These are phyloP conservation scores for Drosophila arizonae DNA, from an alignment of 1,140 invertebrate species.

Conservation along the genomic window DNA sequence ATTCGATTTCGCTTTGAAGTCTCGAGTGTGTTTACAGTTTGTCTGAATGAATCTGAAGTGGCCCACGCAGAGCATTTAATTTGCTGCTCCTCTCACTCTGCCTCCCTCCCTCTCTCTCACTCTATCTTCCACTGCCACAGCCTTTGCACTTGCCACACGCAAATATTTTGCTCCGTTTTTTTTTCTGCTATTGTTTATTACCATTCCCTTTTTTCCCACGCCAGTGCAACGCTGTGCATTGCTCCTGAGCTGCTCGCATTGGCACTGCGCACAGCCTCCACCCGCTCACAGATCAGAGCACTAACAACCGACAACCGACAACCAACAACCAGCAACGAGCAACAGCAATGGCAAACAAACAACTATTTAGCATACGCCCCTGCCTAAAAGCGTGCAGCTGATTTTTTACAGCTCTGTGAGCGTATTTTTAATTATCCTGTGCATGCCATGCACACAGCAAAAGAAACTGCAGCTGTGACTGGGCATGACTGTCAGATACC, in stretches of 20 bases:
- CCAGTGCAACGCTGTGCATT: neutral
- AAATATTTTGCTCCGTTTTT: conserved; percentile 6
- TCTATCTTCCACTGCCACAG: neutral
- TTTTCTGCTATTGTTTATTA: conserved; percentile 3
- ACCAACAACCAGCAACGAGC: neutral
- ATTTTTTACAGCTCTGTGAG: conserved; percentile 46
- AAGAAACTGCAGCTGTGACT: neutral
- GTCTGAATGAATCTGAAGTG: neutral
- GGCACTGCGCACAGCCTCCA: conserved; percentile 1
- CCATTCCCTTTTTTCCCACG: conserved; percentile 1
- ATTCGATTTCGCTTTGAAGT: conserved; percentile 6
- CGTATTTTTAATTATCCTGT: conserved; percentile 62
- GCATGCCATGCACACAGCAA: conserved; percentile 30
- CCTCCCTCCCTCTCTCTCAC: neutral
- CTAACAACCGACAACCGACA: neutral
- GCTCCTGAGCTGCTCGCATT: conserved; percentile 32
- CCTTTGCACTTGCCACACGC: neutral
- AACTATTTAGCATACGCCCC: conserved; percentile 26
- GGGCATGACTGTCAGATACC: neutral
- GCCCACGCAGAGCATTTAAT: neutral
- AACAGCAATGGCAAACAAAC: neutral
- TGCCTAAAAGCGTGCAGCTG: conserved; percentile 38
- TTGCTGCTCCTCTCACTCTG: neutral
- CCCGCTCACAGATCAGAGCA: neutral
- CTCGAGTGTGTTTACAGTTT: neutral